phyloP scores from a whole-genome alignment of 2,888 invertebrate species.

The Sclerodermus sp. region DNA sequence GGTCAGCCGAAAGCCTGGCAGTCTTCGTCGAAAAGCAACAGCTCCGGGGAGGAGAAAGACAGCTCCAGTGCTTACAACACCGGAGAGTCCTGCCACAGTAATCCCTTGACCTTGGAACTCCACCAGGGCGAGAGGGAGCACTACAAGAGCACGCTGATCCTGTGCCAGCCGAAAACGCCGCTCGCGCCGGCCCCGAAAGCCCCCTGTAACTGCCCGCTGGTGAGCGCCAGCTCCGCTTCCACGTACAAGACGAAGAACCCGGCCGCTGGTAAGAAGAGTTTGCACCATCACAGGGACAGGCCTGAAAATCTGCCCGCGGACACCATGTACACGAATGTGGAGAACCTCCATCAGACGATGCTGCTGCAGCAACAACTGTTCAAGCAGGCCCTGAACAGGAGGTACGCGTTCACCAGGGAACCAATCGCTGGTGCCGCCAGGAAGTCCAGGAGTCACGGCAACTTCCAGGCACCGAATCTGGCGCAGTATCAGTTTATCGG shows the following conservation, averaged over 20 bases:
- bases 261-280: constrained; percentile 14
- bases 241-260: constrained; percentile 25
- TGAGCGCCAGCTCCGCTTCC: not conserved
- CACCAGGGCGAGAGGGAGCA: constrained; percentile 57
- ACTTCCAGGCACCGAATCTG: constrained; percentile 63
- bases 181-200: constrained; percentile 19
- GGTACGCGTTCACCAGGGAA: constrained; percentile 41
- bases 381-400: constrained; percentile 59
- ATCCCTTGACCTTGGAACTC: constrained; percentile 62
- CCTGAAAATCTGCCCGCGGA: constrained; percentile 56
- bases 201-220: constrained; percentile 36
- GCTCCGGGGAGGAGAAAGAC: constrained; percentile 64
- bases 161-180: constrained; percentile 39
- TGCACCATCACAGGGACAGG: constrained; percentile 23
- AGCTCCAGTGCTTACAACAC: constrained; percentile 76
- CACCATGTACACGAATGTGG: constrained; percentile 72
- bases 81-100: constrained; percentile 74
- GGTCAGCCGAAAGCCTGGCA: constrained; percentile 37
- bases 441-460: constrained; percentile 48
- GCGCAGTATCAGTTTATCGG: constrained; percentile 65
- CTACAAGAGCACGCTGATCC: constrained; percentile 50
- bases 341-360: constrained; percentile 71
- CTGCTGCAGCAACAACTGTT: constrained; percentile 69
- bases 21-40: constrained; percentile 54
- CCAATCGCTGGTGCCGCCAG: constrained; percentile 25